These are phyloP conservation scores for Brachionus paranguensis DNA, from an alignment of 1,140 invertebrate genomes.

Conservation along the genomic window DNA sequence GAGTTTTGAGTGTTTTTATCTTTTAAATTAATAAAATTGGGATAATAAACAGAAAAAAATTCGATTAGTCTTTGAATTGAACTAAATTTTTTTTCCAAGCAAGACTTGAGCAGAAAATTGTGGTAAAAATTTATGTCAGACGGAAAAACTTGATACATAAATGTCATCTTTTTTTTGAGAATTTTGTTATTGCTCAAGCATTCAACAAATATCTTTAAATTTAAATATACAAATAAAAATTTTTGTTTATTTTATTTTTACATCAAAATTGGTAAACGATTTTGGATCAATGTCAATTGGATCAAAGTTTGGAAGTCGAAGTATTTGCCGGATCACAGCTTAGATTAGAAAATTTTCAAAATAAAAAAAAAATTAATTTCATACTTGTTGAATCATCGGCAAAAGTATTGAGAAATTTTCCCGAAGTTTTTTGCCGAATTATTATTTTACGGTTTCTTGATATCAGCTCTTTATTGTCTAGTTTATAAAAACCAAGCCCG, in stretches of 20 bases:
- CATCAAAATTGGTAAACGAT: conserved; percentile 50
- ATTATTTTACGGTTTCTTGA: conserved; percentile 47
- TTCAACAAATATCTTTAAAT: conserved; percentile 48
- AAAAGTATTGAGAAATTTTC: conserved; percentile 51
- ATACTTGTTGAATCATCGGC: conserved; percentile 43
- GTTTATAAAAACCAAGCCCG: conserved; percentile 50
- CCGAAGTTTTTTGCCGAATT: conserved; percentile 47
- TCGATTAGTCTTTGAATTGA: conserved; percentile 49
- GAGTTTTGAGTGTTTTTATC: conserved; percentile 50
- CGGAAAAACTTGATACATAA: conserved; percentile 54
- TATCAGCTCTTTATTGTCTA: conserved; percentile 44
- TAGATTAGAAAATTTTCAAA: conserved; percentile 29
- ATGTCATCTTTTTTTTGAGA: conserved; percentile 46
- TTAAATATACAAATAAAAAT: neutral
- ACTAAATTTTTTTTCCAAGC: conserved; percentile 49
- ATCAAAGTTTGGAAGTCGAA: conserved; percentile 44
- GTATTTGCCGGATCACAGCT: conserved; percentile 45
- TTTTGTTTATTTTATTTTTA: conserved; percentile 37
- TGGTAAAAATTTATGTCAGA: conserved; percentile 49
- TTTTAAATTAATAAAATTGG: conserved; percentile 49
- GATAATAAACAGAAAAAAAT: conserved; percentile 47
- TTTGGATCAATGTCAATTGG: conserved; percentile 47
- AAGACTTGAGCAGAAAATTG: conserved; percentile 46
- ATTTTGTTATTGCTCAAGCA: conserved; percentile 50
- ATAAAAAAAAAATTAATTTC: neutral